Evolutionary conservation across 2,113 vertebrate genomes (phyloP).

Genomic region (Chiloscyllium plagiosum): DNA sequence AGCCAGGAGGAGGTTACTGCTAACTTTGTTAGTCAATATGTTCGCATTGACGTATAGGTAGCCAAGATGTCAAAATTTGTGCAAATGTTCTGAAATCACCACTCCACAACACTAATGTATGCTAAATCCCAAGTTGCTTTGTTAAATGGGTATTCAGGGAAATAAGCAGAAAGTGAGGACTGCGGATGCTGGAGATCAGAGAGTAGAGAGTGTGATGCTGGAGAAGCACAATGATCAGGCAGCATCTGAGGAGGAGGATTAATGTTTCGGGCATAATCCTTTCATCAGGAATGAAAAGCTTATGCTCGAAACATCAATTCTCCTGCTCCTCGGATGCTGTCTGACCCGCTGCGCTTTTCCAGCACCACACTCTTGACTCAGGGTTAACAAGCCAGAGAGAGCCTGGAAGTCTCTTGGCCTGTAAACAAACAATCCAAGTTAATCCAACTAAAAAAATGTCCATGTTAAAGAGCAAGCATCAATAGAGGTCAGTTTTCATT

Average conservation of each 20-base stretch:
- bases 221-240: too few species aligned
- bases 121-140: not conserved
- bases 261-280: too few species aligned
- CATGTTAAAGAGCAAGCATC: not conserved
- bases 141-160: not conserved
- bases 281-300: too few species aligned
- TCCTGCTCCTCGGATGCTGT: too few species aligned
- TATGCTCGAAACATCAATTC: too few species aligned
- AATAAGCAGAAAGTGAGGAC: not conserved
- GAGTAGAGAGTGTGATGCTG: too few species aligned
- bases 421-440: not conserved
- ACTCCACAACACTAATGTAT: not conserved
- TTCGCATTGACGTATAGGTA: not conserved
- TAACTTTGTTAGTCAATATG: not conserved
- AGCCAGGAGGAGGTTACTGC: not conserved
- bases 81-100: not conserved
- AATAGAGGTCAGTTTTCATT: not conserved
- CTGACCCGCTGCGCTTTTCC: too few species aligned
- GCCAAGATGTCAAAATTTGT: not conserved
- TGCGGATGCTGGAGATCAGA: too few species aligned
- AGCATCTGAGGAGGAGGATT: too few species aligned
- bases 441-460: not conserved
- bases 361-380: too few species aligned
- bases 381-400: not conserved
- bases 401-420: not conserved